Evolutionary conservation across 1,140 invertebrate genomes (phyloP), one percentile per base, ranked within the genome.

Genomic region (Chionoecetes opilio): DNA sequence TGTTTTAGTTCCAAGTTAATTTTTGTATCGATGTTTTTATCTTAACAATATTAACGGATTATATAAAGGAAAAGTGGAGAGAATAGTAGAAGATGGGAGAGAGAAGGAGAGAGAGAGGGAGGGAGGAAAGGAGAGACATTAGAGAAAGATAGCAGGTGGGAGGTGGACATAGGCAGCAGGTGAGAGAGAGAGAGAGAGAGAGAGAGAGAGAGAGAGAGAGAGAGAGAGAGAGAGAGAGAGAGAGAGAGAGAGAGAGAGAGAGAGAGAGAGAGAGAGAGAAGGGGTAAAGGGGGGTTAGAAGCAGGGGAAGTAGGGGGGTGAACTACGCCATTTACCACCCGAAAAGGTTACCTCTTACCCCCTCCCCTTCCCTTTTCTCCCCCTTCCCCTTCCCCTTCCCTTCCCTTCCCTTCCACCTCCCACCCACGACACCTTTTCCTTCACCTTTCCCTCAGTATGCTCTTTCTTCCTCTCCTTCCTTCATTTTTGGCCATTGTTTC

Each of bases 141-240:
- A 29, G 86, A 41, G 35, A 86, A 38, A 35, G 29, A 32, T 86
- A 86, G 84, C 84, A 86, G 84, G 84, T 86, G 84, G 31, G 84
- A 38, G 9, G 84, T 34, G 34, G 84, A 37, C 84, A 86, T 75
- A 6, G 21, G 53, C 53, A 75, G 53, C 53, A 75, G 53, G 53
- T 9, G 53, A 63, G 53, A 63, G 53, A 63, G 53, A 63, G 53
- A 63, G 53, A 63, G 53, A 63, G 53, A 63, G 53, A 63, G 63
- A n/a, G 63, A 75, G 63, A 75, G 63, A 75, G 63, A 75, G 63
- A 75, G 63, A 75, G 63, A 75, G 63, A 75, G 63, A 75, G 63
- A 75, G 63, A 75, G 63, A 75, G 63, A 75, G 63, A 75, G 63
- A 75, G 63, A 75, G 63, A 75, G 63, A 21, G 63, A 1, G 63